Evolutionary conservation across 37 sponge, comb jelly and placozoan species (phyloP).

Genomic region (Lycopodina hypogea): DNA sequence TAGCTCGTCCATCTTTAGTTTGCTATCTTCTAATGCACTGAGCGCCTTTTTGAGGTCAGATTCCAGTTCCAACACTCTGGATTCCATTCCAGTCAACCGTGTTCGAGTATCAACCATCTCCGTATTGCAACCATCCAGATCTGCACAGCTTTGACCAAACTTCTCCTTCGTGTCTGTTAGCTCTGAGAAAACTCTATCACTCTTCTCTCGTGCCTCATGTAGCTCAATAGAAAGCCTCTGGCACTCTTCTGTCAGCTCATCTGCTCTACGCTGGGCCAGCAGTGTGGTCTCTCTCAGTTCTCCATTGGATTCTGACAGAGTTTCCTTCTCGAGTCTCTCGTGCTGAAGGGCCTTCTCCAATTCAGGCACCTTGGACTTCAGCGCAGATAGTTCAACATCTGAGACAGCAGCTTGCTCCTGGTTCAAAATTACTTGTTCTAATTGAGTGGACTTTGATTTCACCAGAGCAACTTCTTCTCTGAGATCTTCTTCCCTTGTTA

Average conservation of each 20-base stretch:
- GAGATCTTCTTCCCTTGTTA: background rate
- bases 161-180: background rate
- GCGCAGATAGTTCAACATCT: background rate
- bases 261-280: background rate
- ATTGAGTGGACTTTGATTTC: background rate
- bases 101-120: background rate
- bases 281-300: background rate
- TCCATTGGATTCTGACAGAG: background rate
- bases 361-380: background rate
- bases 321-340: background rate
- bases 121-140: background rate
- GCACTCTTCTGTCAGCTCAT: background rate
- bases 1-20: background rate
- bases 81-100: background rate
- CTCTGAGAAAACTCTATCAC: background rate
- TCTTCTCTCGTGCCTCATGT: background rate
- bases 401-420: background rate
- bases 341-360: background rate
- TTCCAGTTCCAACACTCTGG: constrained; percentile 1
- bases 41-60: background rate
- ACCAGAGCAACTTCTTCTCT: background rate
- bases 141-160: background rate
- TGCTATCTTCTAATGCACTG: background rate
- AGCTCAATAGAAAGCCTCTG: background rate
- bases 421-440: background rate